Evolutionary conservation across 2,888 invertebrate genomes (phyloP).

Genomic region (Brachyptera risi): DNA sequence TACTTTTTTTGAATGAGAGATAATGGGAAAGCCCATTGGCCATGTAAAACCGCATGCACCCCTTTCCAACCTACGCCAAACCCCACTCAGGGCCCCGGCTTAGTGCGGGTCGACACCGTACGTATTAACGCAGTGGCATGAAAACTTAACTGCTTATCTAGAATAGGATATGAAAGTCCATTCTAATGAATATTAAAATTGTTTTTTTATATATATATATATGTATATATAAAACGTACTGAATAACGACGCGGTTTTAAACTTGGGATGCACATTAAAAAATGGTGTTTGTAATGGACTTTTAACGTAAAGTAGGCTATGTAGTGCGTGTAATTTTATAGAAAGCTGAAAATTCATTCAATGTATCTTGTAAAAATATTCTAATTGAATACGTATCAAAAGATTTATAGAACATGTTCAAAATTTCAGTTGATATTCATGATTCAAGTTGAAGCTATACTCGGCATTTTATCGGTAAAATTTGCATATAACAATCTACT

Average conservation of each 20-base stretch:
- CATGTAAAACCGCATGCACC: conserved; percentile 23
- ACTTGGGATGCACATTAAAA: not conserved
- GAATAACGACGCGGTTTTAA: not conserved
- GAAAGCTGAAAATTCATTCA: too few relatives aligned
- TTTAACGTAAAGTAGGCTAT: not conserved
- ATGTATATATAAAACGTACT: conserved; percentile 1
- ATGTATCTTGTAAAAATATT: too few relatives aligned
- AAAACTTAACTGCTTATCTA: conserved; percentile 21
- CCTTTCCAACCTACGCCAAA: not conserved
- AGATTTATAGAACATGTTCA: too few relatives aligned
- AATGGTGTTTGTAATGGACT: not conserved
- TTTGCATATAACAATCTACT: too few relatives aligned
- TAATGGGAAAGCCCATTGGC: conserved; percentile 30
- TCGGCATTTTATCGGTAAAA: too few relatives aligned
- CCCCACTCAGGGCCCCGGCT: not conserved
- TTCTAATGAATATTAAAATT: conserved; percentile 20
- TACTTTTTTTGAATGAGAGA: conserved; percentile 31
- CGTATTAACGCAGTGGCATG: conserved; percentile 20
- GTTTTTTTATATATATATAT: conserved; percentile 4
- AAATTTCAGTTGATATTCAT: too few relatives aligned
- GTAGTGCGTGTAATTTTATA: not conserved
- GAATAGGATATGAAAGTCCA: conserved; percentile 8
- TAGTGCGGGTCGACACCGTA: not conserved
- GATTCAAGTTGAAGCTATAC: too few relatives aligned
- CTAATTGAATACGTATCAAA: too few relatives aligned